Evolutionary conservation across 2,888 invertebrate species (phyloP).

Genomic region (Sisyra terminalis): DNA sequence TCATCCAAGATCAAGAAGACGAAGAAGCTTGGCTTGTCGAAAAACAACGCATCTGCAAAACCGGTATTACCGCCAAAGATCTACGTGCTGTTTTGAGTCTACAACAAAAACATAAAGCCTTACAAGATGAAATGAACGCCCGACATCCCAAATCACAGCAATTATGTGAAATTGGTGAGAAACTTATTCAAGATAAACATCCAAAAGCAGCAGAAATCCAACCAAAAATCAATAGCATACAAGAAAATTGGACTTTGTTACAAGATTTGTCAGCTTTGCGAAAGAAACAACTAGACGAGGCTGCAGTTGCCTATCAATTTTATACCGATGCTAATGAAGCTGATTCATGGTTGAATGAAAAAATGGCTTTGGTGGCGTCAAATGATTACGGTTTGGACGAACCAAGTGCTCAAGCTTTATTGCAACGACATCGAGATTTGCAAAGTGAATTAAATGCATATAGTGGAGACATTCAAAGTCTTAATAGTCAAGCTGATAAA

Average conservation of each 20-base stretch:
- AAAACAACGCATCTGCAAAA: slow-evolving; percentile 82
- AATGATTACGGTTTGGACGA: slow-evolving; percentile 88
- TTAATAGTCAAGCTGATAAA: slow-evolving; percentile 63
- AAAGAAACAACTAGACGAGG: slow-evolving; percentile 65
- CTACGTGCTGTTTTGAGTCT: slow-evolving; percentile 75
- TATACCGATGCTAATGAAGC: slow-evolving; percentile 96
- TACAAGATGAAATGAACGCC: slow-evolving; percentile 77
- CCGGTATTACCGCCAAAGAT: slow-evolving; percentile 89
- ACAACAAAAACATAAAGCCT: slow-evolving; percentile 82
- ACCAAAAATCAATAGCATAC: slow-evolving; percentile 58
- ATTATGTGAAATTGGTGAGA: slow-evolving; percentile 51
- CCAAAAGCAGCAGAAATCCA: slow-evolving; percentile 69
- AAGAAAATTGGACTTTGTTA: slow-evolving; percentile 81
- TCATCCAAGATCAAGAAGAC: slow-evolving; percentile 92
- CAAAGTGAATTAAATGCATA: slow-evolving; percentile 84
- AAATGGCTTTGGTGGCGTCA: slow-evolving; percentile 77
- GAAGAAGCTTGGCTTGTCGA: slow-evolving; percentile 96
- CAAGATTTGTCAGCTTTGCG: slow-evolving; percentile 61
- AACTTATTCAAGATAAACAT: slow-evolving; percentile 65
- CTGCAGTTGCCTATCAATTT: slow-evolving; percentile 88
- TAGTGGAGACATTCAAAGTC: slow-evolving; percentile 64
- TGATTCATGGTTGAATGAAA: slow-evolving; percentile 95
- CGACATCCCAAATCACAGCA: slow-evolving; percentile 53
- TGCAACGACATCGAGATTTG: slow-evolving; percentile 72
- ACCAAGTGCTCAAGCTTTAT: slow-evolving; percentile 72